Percentiles rank a stretch among this genome's conserved stretches.
Conservation (phyloP, 2,888 invertebrate genomes). For the Euplagia quadripunctaria region DNA sequence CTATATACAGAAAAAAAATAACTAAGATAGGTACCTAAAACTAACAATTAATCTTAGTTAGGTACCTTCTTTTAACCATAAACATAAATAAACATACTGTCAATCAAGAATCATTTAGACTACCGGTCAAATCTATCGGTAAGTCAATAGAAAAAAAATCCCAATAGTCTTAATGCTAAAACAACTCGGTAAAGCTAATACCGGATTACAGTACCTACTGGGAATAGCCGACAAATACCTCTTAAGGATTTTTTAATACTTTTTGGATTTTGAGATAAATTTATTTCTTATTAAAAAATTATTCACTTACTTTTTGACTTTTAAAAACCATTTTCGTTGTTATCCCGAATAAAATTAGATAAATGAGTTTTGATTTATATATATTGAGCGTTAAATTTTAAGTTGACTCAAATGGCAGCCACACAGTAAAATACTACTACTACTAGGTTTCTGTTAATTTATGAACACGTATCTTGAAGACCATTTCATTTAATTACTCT, state of each 20-base stretch:
- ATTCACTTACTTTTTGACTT: neutral
- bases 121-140: neutral
- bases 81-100: neutral
- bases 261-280: no score
- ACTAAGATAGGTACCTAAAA: no score
- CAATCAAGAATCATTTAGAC: neutral
- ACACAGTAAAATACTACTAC: neutral
- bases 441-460: neutral
- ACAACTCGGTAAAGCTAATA: neutral
- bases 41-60: no score
- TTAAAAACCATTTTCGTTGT: neutral
- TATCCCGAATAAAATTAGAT: neutral
- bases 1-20: no score
- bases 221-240: neutral
- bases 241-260: neutral
- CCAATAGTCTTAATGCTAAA: neutral
- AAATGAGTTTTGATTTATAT: neutral
- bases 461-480: no score
- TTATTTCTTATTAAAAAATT: no score
- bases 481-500: neutral
- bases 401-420: no score
- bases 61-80: no score
- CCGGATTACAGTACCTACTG: neutral
- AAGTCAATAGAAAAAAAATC: neutral
- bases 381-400: neutral